Conservation (phyloP, 2,797 vertebrate species). For the Melopsittacus undulatus region DNA sequence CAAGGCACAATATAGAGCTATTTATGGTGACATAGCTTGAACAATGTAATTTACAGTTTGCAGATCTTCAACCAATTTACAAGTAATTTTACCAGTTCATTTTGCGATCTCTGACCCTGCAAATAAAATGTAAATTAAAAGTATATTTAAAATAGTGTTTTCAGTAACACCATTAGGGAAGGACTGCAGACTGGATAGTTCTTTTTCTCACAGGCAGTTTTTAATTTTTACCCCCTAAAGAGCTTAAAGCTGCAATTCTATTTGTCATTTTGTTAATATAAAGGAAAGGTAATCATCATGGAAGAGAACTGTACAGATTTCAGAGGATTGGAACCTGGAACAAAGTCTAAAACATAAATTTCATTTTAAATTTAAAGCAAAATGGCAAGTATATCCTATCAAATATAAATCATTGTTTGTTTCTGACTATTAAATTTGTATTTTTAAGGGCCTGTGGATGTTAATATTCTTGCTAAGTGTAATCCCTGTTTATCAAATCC, state of each 20-base stretch:
- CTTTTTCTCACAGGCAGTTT: neutral
- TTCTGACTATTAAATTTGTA: constrained; percentile 46
- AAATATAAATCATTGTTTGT: neutral
- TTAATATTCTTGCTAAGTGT: constrained; percentile 93
- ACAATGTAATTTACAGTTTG: neutral
- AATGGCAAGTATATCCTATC: neutral
- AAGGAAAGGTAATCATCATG: neutral
- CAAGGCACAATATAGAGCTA: neutral
- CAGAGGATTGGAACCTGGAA: neutral
- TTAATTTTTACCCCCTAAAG: neutral
- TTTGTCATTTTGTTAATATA: neutral
- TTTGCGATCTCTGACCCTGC: neutral
- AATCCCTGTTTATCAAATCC: constrained; percentile 94
- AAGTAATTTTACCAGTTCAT: neutral
- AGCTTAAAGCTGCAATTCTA: neutral
- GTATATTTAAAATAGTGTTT: neutral
- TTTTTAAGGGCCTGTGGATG: constrained; percentile 88
- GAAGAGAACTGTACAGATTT: neutral
- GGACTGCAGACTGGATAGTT: neutral
- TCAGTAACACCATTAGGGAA: neutral
- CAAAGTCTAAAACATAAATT: neutral
- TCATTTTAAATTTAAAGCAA: neutral
- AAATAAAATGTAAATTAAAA: neutral
- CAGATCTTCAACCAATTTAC: neutral
- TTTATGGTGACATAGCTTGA: neutral